Base-by-base conservation (phyloP, 2,888 invertebrate genomes). In the Nezara viridula region DNA sequence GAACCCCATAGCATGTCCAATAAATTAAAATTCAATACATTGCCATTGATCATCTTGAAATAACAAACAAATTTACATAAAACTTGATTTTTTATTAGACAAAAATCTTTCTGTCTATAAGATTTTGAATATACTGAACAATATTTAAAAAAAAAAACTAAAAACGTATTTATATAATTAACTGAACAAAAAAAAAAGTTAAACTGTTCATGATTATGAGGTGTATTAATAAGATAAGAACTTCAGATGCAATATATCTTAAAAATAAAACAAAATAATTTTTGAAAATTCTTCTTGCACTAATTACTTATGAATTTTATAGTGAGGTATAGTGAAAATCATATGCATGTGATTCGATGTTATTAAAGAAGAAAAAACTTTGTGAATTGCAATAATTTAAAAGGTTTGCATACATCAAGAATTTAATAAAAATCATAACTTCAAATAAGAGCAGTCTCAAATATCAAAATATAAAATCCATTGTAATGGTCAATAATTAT, bases 401-500 rank as follows among this genome's bases (percentile, higher is more conserved):
- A n/a, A n/a, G n/a, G n/a, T n/a, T n/a, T n/a, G n/a, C n/a, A n/a
- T n/a, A n/a, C n/a, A n/a, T n/a, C n/a, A n/a, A n/a, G n/a, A n/a
- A n/a, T n/a, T n/a, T n/a, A n/a, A n/a, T n/a, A n/a, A n/a, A n/a
- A n/a, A n/a, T n/a, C n/a, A n/a, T n/a, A 32, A 19, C 37, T 73
- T 73, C 60, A 27, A 60, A 60, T n/a, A 60, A 27, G 16, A 16
- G 66, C 32, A 73, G 66, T 37, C 21, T 81, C 81, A 81, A 44
- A 81, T 47, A 81, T 47, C 44, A 44, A 47, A 44, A 81, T 81
- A 81, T 40, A 81, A 81, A 81, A 81, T 40, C 44, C 24, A 40
- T 40, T 40, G 10, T 24, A 14, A 24, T 44, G n/a, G 81, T 44
- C 44, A 81, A 81, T 81, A n/a, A 81, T 81, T 81, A 12, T 44